Evolutionary conservation across 2,888 invertebrate genomes (phyloP).

Genomic region (Vesta saturnalis): DNA sequence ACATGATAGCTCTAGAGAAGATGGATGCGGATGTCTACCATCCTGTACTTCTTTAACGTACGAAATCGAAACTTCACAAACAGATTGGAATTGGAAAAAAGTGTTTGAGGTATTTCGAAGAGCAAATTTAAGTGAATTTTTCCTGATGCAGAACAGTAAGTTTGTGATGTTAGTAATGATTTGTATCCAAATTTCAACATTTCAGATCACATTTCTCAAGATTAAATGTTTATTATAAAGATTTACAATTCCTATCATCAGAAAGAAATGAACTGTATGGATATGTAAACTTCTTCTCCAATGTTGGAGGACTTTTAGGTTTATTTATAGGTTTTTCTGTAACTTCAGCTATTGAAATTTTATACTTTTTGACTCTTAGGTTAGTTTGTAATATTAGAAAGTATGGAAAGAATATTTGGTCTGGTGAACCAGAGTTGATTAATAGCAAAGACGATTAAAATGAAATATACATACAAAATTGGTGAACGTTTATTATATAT

Average conservation of each 20-base stretch:
- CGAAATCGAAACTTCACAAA: constrained; percentile 5
- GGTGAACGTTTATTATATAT: too few species aligned
- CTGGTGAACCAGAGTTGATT: constrained; percentile 40
- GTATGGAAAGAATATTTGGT: constrained; percentile 60
- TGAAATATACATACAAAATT: too few species aligned
- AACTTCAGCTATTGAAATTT: constrained; percentile 69
- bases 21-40: neutral
- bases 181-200: neutral
- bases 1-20: neutral
- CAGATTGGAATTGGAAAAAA: constrained; percentile 6
- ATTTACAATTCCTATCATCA: constrained; percentile 68
- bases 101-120: neutral
- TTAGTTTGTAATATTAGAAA: constrained; percentile 64
- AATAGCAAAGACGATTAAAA: neutral
- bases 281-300: constrained; percentile 67
- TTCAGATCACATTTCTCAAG: constrained; percentile 20
- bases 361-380: constrained; percentile 68
- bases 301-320: constrained; percentile 68
- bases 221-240: constrained; percentile 71
- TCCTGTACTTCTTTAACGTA: constrained; percentile 9
- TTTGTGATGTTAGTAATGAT: neutral
- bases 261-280: constrained; percentile 68
- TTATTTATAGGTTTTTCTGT: constrained; percentile 73
- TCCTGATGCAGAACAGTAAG: neutral
- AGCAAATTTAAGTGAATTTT: neutral